Evolutionary conservation across 1,140 invertebrate genomes (phyloP).

Genomic region (Leptopilina boulardi): DNA sequence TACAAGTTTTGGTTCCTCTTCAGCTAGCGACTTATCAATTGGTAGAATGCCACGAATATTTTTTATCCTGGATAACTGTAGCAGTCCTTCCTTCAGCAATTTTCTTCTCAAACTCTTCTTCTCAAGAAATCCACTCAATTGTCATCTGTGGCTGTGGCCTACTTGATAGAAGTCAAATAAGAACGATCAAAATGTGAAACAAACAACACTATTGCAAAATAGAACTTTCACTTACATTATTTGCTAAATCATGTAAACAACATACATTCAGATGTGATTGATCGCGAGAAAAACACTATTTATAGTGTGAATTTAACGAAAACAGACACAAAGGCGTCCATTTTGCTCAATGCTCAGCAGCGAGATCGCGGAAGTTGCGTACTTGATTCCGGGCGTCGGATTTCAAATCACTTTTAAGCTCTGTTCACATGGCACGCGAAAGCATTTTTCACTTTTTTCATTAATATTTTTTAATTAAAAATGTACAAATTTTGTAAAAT

Average conservation of each 20-base stretch:
- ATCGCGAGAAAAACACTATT: conserved; percentile 66
- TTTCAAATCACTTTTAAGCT: conserved; percentile 46
- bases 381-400: conserved; percentile 62
- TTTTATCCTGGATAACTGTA: conserved; percentile 19
- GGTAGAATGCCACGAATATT: not conserved
- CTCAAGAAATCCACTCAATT: conserved; percentile 66
- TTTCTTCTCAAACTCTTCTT: conserved; percentile 21
- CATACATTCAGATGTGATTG: conserved; percentile 59
- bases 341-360: conserved; percentile 71
- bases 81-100: conserved; percentile 22
- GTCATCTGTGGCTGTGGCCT: conserved; percentile 73
- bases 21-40: conserved; percentile 35
- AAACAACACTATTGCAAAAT: conserved; percentile 43
- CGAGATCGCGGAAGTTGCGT: conserved; percentile 73
- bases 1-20: conserved; percentile 50
- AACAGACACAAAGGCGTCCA: conserved; percentile 77
- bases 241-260: conserved; percentile 61
- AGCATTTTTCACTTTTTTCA: not conserved
- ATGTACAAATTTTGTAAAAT: too few relatives aligned
- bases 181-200: conserved; percentile 45
- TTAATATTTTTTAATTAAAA: not conserved
- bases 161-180: conserved; percentile 69
- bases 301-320: conserved; percentile 72
- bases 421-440: not conserved
- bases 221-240: conserved; percentile 56